Evolutionary conservation across 2,888 invertebrate species (phyloP).

Genomic region (Drosophila barbarae): DNA sequence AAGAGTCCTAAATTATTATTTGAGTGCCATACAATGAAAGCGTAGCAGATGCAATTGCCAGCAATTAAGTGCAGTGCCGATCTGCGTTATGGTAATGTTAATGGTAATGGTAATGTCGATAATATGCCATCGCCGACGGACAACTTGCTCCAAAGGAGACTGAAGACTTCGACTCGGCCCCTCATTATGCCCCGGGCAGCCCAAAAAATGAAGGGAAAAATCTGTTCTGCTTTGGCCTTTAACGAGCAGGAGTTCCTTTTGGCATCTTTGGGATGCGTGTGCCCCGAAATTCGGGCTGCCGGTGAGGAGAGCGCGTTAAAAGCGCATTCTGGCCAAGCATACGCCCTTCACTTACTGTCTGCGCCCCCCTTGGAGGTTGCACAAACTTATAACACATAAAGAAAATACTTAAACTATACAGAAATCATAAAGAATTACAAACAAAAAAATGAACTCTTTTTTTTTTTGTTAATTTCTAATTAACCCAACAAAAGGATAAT

Average conservation of each 20-base stretch:
- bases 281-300: conserved; percentile 51
- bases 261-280: conserved; percentile 38
- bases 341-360: background rate
- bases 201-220: conserved; percentile 25
- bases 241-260: conserved; percentile 41
- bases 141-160: background rate
- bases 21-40: conserved; percentile 12
- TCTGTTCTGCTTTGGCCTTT: conserved; percentile 64
- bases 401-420: background rate
- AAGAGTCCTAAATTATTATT: background rate
- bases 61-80: conserved; percentile 25
- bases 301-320: conserved; percentile 32
- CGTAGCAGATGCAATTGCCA: conserved; percentile 31
- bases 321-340: conserved; percentile 18
- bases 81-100: conserved; percentile 47
- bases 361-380: background rate
- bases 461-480: background rate
- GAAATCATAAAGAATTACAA: too few species aligned
- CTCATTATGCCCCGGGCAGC: conserved; percentile 23
- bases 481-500: background rate
- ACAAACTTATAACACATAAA: background rate
- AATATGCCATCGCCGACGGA: conserved; percentile 15
- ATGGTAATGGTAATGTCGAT: conserved; percentile 45
- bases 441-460: background rate
- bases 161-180: background rate